A percentile compares a stretch with the other conserved stretches of the same genome.
Conservation (phyloP, 37 sponge, comb jelly and placozoan species). For the Cliona cf. orientalis region DNA sequence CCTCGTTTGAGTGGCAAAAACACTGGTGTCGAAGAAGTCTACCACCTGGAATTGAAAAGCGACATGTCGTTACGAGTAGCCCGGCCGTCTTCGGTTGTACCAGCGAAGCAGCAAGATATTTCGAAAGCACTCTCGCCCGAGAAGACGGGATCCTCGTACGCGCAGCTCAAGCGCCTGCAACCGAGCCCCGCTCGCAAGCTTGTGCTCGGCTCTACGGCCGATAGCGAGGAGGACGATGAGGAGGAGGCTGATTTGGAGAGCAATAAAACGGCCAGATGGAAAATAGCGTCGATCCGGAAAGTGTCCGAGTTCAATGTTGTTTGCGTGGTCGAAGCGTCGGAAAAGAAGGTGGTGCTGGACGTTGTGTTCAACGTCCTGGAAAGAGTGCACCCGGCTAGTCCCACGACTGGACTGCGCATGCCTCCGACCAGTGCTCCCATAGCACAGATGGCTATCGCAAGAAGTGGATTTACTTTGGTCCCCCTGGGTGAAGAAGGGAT, state of each 20-base stretch:
- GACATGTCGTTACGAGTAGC: no score
- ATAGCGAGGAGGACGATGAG: not conserved
- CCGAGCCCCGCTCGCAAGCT: conserved; percentile 51
- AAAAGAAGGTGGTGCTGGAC: conserved; percentile 11
- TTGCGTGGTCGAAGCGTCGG: not conserved
- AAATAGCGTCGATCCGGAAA: not conserved
- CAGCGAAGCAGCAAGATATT: not conserved
- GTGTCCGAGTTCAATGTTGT: conserved; percentile 10
- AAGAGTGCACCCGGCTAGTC: conserved; percentile 28
- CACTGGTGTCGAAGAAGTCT: no score
- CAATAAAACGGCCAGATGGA: not conserved
- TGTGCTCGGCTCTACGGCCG: not conserved
- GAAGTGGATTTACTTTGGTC: conserved; percentile 61
- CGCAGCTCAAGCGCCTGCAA: not conserved
- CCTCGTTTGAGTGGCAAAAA: no score
- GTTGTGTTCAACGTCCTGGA: not conserved
- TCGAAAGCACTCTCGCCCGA: conserved; percentile 10
- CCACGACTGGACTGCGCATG: conserved; percentile 66
- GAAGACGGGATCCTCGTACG: not conserved
- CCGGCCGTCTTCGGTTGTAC: no score
- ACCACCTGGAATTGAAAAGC: no score
- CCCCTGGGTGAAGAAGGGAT: conserved; percentile 21
- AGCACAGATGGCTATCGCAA: conserved; percentile 36
- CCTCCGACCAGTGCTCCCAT: conserved; percentile 1
- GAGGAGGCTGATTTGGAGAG: not conserved